A percentile compares a stretch with the other conserved stretches of the same genome.
Evolutionary conservation across 2,113 vertebrate genomes (phyloP).

Genomic region (Bufo bufo): DNA sequence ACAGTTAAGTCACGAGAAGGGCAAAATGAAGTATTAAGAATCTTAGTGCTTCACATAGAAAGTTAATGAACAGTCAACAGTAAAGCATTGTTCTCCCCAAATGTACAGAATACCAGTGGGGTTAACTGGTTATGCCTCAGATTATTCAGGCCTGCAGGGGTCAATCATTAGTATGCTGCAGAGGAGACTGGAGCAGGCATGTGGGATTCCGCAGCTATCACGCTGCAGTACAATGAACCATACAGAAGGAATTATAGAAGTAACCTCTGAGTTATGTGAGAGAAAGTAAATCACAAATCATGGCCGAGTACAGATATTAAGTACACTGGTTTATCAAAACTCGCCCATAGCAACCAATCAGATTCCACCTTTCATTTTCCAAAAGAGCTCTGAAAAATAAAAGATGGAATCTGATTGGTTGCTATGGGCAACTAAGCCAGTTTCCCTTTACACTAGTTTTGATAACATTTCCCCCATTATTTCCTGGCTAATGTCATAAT

Average conservation of each 20-base stretch:
- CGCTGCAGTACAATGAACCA: conserved; percentile 50
- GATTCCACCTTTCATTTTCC: too few relatives aligned
- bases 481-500: conserved; percentile 8
- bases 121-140: conserved; percentile 43
- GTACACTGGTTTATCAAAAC: not conserved
- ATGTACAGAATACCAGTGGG: conserved; percentile 48
- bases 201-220: conserved; percentile 39
- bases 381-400: too few relatives aligned
- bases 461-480: not conserved
- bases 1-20: not conserved
- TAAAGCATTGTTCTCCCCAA: conserved; percentile 43
- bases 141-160: conserved; percentile 41
- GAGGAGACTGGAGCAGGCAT: conserved; percentile 23
- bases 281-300: not conserved
- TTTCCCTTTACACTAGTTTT: too few relatives aligned
- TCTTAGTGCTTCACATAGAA: conserved; percentile 15
- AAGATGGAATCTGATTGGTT: too few relatives aligned
- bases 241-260: conserved; percentile 47
- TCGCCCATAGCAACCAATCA: too few relatives aligned
- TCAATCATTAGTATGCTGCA: conserved; percentile 38
- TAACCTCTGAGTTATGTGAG: conserved; percentile 44
- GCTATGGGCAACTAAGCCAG: too few relatives aligned
- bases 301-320: conserved; percentile 13
- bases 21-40: not conserved
- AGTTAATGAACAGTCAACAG: conserved; percentile 55